phyloP scores from a whole-genome alignment of 1,140 invertebrate species.

The Brachionus koreanus region DNA sequence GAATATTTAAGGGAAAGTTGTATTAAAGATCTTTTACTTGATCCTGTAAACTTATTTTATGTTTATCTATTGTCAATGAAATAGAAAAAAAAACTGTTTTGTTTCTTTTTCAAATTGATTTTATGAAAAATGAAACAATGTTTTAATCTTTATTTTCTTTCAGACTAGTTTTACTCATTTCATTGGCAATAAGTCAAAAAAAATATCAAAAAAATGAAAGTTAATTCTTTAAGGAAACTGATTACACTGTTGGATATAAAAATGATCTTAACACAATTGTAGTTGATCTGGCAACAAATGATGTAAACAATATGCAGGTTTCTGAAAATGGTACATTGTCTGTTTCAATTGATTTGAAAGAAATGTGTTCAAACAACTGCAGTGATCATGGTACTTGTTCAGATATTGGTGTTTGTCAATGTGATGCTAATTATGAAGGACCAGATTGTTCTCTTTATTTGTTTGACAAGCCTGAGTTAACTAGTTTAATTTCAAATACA shows the following conservation, averaged over 20 bases:
- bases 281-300: neutral
- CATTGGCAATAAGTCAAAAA: no score
- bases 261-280: neutral
- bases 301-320: neutral
- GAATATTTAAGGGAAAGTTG: neutral
- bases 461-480: neutral
- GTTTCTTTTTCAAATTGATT: no score
- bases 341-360: neutral
- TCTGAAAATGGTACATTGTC: neutral
- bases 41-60: neutral
- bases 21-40: neutral
- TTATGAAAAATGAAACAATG: no score
- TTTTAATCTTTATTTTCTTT: no score
- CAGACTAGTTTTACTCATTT: no score
- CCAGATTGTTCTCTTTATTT: neutral
- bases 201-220: neutral
- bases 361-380: neutral
- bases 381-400: neutral
- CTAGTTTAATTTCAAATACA: neutral
- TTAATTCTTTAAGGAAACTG: neutral
- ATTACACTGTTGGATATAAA: slow-evolving; percentile 9
- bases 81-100: no score
- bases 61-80: no score
- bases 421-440: neutral
- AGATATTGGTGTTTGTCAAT: neutral